Conservation (phyloP, 2,888 invertebrate species). For the Melipona beecheii region DNA sequence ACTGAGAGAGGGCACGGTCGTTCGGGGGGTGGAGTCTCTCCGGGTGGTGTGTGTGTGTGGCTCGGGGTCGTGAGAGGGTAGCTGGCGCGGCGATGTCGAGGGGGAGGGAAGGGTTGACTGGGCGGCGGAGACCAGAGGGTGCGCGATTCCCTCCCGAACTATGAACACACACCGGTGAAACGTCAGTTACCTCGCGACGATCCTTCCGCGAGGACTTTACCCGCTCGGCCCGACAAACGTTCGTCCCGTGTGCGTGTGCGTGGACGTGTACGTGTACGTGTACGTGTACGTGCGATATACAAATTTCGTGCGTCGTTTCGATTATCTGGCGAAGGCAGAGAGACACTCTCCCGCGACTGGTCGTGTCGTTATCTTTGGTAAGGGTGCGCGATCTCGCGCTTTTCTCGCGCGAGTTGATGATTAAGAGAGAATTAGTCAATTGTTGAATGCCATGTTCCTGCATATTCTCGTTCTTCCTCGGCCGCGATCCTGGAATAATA, state of each 20-base stretch:
- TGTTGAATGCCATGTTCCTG: too few species aligned
- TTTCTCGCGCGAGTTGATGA: background rate
- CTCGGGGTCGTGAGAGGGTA: slow-evolving; percentile 57
- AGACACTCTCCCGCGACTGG: background rate
- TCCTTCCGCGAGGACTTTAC: slow-evolving; percentile 78
- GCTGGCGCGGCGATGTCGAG: slow-evolving; percentile 53
- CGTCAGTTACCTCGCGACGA: slow-evolving; percentile 83
- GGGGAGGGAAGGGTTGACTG: slow-evolving; percentile 63
- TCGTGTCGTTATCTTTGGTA: background rate
- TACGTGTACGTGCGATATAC: too few species aligned
- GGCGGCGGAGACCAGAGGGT: slow-evolving; percentile 66
- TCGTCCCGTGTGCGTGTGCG: too few species aligned
- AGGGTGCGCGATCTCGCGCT: background rate
- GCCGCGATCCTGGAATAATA: too few species aligned
- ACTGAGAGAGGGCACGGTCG: slow-evolving; percentile 19
- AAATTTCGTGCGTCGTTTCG: too few species aligned
- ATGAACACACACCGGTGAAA: slow-evolving; percentile 72
- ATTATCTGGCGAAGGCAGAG: background rate
- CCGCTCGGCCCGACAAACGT: slow-evolving; percentile 21
- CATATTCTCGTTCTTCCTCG: too few species aligned
- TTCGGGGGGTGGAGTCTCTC: slow-evolving; percentile 62
- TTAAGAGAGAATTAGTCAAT: too few species aligned
- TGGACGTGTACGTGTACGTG: background rate
- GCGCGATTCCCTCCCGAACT: slow-evolving; percentile 75
- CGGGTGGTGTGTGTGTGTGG: slow-evolving; percentile 23